phyloP scores from a whole-genome alignment of 92 coral and sea anemone species.

The Parazoanthus darwini region DNA sequence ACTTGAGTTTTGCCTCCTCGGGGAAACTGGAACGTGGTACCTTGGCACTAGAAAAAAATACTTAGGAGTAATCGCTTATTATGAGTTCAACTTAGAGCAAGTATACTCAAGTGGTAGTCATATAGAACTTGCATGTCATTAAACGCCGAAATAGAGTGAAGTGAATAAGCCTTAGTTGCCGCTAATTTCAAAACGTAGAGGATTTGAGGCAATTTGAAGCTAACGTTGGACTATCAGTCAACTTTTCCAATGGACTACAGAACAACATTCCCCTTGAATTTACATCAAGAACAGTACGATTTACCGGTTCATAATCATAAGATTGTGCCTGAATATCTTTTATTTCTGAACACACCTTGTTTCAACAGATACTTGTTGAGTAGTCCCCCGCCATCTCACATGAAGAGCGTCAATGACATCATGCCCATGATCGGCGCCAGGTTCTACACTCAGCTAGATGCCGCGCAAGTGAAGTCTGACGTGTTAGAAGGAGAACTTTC shows the following conservation, averaged over 20 bases:
- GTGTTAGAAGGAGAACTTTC: slow-evolving; percentile 96
- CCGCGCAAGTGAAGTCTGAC: slow-evolving; percentile 93
- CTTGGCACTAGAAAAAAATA: too few relatives aligned
- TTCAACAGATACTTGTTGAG: slow-evolving; percentile 81
- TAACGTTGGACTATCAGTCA: too few relatives aligned
- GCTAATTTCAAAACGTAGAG: not conserved
- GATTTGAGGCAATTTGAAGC: too few relatives aligned
- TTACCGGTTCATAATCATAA: not conserved
- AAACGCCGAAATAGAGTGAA: not conserved
- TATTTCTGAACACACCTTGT: not conserved
- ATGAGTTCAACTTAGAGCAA: too few relatives aligned
- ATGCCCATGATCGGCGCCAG: slow-evolving; percentile 99
- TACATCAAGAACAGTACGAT: not conserved
- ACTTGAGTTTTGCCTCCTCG: too few relatives aligned
- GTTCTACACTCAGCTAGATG: slow-evolving; percentile 97
- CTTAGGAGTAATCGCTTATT: too few relatives aligned
- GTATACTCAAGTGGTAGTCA: not conserved
- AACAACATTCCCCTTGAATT: too few relatives aligned
- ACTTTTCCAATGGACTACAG: too few relatives aligned
- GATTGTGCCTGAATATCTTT: not conserved
- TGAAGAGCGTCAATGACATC: slow-evolving; percentile 96
- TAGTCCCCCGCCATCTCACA: slow-evolving; percentile 83
- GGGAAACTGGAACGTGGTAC: too few relatives aligned
- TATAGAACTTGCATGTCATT: not conserved
- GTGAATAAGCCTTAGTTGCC: not conserved